Percentiles rank a stretch among this genome's conserved stretches.
These are phyloP conservation scores for Aplidium turbinatum DNA, from an alignment of 23 tunicate species.

Conservation along the genomic window DNA sequence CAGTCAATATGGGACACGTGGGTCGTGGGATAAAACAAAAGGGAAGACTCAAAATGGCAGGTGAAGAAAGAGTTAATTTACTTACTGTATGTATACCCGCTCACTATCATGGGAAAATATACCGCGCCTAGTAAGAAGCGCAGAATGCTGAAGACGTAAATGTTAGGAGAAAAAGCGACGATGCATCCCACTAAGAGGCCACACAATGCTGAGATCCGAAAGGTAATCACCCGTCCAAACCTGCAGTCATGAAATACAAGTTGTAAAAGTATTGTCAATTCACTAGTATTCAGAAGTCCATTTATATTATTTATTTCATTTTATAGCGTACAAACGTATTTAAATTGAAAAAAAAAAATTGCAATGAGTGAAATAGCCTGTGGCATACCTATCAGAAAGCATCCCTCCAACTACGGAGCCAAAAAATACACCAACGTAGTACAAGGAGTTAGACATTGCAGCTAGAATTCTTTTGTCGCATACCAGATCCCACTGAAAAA, in stretches of 20 bases:
- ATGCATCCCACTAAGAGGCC: not conserved
- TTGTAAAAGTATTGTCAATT: too few relatives aligned
- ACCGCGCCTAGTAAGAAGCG: not conserved
- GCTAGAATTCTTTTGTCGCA: constrained; percentile 20
- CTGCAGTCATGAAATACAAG: constrained; percentile 13
- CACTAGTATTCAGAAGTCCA: too few relatives aligned
- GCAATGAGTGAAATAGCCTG: not conserved
- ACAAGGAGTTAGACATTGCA: constrained; percentile 37
- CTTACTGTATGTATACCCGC: constrained; percentile 40
- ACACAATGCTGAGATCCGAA: not conserved
- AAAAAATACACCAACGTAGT: constrained; percentile 46
- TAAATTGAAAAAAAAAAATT: not conserved
- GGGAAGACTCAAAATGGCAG: too few relatives aligned
- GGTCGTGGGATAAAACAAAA: too few relatives aligned
- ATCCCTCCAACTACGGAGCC: constrained; percentile 47
- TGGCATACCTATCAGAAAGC: constrained; percentile 38
- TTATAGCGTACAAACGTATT: not conserved
- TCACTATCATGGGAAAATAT: not conserved
- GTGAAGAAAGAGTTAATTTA: too few relatives aligned
- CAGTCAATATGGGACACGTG: too few relatives aligned
- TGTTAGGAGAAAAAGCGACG: constrained; percentile 29
- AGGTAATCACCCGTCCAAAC: constrained; percentile 17
- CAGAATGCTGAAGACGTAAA: constrained; percentile 22
- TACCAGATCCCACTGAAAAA: constrained; percentile 59
- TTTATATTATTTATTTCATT: too few relatives aligned